Evolutionary conservation across 2,888 invertebrate species (phyloP), one percentile per base, ranked within the genome.

Genomic region (Ochropleura plecta): DNA sequence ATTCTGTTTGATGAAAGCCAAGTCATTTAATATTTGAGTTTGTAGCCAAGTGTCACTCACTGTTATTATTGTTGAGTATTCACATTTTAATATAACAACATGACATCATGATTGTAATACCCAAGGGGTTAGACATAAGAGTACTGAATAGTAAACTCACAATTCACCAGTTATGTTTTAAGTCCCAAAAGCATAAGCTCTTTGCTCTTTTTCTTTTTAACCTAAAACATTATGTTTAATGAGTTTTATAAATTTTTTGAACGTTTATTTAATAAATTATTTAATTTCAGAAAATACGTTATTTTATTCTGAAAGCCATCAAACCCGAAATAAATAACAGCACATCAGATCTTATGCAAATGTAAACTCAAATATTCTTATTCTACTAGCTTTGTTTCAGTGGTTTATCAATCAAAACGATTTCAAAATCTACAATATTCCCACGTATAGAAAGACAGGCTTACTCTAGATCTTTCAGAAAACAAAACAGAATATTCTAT

Each of bases 401-500:
- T 20, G 12, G 44, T 44, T 44, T 20, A 14, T 7, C 8, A 14
- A 4, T 20, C 14, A 44, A 10, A 46, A n/a, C 4, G 0, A 62
- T 8, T 12, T 44, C 0, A 14, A 44, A 44, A 44, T 10, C n/a
- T n/a, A 62, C 44, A 62, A 44, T n/a, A 12, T 44, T 3, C 7
- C 42, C n/a, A 8, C 3, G 16, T 48, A n/a, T 7, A n/a, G 4
- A 20, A 3, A 14, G 30, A 55, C 30, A 59, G n/a, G 18, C 40
- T 49, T 6, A 18, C 12, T 18, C 44, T 42, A 57, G 44, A 62
- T 57, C 16, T 46, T 18, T 40, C 46, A 74, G 62, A 80, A 63
- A 81, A 81, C 46, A 75, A 74, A 73, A 59, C 63, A 51, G 75
- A 80, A 73, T 81, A 57, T 75, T 62, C 46, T 20, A 65, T 80